Evolutionary conservation across 2,113 vertebrate species (phyloP).

Genomic region (Trogon surrucura): DNA sequence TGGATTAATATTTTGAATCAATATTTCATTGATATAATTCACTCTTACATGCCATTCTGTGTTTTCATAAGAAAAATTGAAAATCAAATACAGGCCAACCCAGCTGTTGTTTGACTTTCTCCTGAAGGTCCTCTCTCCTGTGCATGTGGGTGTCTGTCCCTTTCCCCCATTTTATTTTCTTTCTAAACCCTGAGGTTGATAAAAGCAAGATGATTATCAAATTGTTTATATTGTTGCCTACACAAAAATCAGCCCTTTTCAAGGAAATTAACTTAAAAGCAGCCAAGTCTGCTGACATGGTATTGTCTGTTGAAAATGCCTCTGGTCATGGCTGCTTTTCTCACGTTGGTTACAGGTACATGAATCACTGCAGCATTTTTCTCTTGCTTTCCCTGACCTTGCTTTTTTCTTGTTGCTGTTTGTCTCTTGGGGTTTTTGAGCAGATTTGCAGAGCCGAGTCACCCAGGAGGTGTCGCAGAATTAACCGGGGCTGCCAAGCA

Average conservation of each 20-base stretch:
- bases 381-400: not conserved
- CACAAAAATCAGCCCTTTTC: not conserved
- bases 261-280: not conserved
- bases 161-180: not conserved
- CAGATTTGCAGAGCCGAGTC: not conserved
- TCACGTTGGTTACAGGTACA: not conserved
- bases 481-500: not conserved
- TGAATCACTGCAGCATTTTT: not conserved
- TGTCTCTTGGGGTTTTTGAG: not conserved
- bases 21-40: slow-evolving; percentile 19
- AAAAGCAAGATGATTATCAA: not conserved
- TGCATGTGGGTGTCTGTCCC: not conserved
- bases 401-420: not conserved
- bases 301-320: not conserved
- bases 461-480: fast-evolving
- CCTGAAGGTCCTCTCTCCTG: not conserved
- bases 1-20: slow-evolving; percentile 19
- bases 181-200: slow-evolving; percentile 13
- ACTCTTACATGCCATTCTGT: not conserved
- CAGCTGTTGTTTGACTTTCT: slow-evolving; percentile 14
- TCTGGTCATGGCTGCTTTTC: not conserved
- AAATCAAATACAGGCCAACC: slow-evolving; percentile 17
- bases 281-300: not conserved
- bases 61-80: slow-evolving; percentile 2
- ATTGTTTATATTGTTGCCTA: not conserved